Evolutionary conservation across 2,888 invertebrate species (phyloP).

Genomic region (Branchipolynoe longqiensis): DNA sequence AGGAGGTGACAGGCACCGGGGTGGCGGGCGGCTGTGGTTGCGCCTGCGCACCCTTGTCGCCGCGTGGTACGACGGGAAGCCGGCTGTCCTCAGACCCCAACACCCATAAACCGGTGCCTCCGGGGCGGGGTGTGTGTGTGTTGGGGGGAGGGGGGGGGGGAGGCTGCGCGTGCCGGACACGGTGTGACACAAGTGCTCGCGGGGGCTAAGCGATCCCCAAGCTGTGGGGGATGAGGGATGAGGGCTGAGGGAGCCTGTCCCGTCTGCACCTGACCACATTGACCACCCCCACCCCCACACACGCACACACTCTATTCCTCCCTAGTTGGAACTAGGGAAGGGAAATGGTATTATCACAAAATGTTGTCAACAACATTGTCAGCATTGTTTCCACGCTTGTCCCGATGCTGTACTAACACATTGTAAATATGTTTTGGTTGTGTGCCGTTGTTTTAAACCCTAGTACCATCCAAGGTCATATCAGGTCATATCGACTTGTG

Average conservation of each 20-base stretch:
- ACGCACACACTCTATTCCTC: neutral
- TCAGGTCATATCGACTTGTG: too few relatives aligned
- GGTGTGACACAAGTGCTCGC: slow-evolving; percentile 9
- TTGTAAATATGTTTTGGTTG: too few relatives aligned
- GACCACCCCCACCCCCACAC: neutral
- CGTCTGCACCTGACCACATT: neutral
- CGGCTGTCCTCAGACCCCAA: neutral
- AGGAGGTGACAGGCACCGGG: slow-evolving; percentile 39
- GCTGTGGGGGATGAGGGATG: too few relatives aligned
- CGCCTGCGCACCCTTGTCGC: neutral
- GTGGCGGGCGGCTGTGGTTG: slow-evolving; percentile 12
- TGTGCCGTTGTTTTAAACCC: too few relatives aligned
- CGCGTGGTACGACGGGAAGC: neutral
- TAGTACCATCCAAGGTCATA: too few relatives aligned
- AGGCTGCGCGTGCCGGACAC: neutral
- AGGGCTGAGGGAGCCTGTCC: neutral
- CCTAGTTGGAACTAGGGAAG: too few relatives aligned
- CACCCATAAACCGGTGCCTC: neutral
- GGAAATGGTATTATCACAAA: neutral
- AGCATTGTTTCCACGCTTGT: neutral
- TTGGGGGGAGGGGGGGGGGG: neutral
- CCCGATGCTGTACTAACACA: too few relatives aligned
- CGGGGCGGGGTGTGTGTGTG: neutral
- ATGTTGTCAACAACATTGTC: neutral
- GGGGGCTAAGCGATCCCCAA: slow-evolving; percentile 2